Conservation (phyloP, 1,140 invertebrate genomes). For the Bombus pascuorum region DNA sequence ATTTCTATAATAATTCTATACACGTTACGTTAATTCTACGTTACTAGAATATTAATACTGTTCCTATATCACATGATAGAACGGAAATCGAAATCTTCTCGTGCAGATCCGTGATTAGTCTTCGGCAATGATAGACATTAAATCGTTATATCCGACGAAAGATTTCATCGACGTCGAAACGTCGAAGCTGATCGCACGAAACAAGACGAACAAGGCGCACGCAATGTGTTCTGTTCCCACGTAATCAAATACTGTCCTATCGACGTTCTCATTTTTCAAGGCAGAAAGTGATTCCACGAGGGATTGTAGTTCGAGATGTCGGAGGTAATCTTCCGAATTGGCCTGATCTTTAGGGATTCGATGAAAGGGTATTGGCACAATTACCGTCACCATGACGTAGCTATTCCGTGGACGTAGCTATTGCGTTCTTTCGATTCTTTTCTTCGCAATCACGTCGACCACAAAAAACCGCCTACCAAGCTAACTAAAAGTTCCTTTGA, state of each 20-base stretch:
- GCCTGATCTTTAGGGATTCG: constrained; percentile 46
- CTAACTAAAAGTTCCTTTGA: background rate
- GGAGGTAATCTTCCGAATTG: constrained; percentile 45
- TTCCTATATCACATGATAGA: background rate
- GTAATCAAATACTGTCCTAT: constrained; percentile 50
- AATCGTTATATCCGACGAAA: constrained; percentile 6
- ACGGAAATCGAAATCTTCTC: background rate
- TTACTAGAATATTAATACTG: background rate
- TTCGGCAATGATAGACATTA: constrained; percentile 9
- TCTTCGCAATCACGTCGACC: constrained; percentile 3
- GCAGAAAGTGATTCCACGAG: constrained; percentile 29
- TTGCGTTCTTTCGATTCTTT: constrained; percentile 19
- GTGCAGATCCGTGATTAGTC: background rate
- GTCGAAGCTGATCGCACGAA: background rate
- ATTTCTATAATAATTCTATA: background rate
- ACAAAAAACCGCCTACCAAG: background rate
- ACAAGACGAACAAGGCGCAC: constrained; percentile 10
- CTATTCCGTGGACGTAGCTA: constrained; percentile 31
- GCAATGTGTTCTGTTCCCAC: constrained; percentile 2
- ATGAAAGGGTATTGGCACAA: constrained; percentile 46
- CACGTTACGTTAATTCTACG: background rate
- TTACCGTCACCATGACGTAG: constrained; percentile 44
- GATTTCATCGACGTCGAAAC: constrained; percentile 7
- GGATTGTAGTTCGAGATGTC: constrained; percentile 38
- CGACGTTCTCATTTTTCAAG: constrained; percentile 36